Evolutionary conservation across 2,113 vertebrate species (phyloP).

Genomic region (Pedetes capensis): DNA sequence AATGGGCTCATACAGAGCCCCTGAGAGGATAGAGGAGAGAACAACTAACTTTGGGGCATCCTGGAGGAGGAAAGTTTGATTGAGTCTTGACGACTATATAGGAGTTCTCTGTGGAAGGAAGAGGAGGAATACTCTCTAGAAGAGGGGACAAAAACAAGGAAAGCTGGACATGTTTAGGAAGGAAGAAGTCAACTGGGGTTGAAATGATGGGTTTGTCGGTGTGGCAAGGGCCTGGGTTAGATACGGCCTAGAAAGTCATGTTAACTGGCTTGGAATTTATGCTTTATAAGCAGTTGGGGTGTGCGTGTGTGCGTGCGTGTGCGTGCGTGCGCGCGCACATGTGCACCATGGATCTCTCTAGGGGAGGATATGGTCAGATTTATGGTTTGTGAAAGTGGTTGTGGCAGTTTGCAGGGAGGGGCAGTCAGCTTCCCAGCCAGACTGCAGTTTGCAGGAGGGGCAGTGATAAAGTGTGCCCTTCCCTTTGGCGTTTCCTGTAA

Average conservation of each 20-base stretch:
- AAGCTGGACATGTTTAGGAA: background rate
- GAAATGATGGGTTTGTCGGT: background rate
- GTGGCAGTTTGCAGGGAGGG: background rate
- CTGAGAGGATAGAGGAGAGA: background rate
- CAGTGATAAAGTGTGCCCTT: background rate
- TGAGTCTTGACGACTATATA: background rate
- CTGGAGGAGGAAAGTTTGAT: background rate
- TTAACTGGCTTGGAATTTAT: background rate
- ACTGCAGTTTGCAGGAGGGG: background rate
- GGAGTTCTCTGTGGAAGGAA: background rate
- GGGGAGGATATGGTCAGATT: background rate
- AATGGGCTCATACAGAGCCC: background rate
- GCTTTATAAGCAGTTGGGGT: background rate
- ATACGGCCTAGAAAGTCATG: background rate
- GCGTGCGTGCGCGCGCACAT: accelerated
- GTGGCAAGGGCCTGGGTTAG: background rate
- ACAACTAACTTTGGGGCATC: background rate
- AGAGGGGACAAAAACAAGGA: background rate
- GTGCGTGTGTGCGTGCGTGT: background rate
- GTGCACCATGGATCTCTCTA: background rate
- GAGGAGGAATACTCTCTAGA: background rate
- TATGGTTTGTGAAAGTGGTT: background rate
- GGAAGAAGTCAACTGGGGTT: background rate
- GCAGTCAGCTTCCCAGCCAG: background rate
- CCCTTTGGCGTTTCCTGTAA: background rate